Conservation (phyloP, 1,140 invertebrate genomes). For the Papilio helenus region DNA sequence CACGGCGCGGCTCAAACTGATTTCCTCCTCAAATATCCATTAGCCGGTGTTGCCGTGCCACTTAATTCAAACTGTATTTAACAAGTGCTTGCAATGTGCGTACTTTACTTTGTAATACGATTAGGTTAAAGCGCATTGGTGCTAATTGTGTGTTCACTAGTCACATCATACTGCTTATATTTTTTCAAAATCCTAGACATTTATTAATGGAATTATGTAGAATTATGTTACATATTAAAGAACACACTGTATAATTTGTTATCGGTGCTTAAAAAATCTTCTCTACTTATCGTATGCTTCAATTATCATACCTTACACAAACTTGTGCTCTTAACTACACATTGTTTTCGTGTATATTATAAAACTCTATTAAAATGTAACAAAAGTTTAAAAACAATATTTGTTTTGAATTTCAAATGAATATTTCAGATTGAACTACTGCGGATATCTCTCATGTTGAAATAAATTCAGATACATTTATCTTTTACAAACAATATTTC, state of each 20-base stretch:
- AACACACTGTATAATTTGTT: too few species aligned
- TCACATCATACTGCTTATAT: not conserved
- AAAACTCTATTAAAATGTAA: not conserved
- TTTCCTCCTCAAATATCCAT: conserved; percentile 78
- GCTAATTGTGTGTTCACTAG: not conserved
- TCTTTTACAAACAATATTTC: not conserved
- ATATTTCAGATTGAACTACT: not conserved
- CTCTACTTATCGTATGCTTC: not conserved
- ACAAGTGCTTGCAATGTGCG: conserved; percentile 23
- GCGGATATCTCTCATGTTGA: conserved; percentile 44
- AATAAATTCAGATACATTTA: conserved; percentile 55
- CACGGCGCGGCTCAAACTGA: conserved; percentile 67
- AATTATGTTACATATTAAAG: too few species aligned
- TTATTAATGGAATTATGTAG: too few species aligned
- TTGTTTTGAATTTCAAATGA: not conserved
- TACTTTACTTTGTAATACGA: conserved; percentile 15
- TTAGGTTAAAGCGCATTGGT: not conserved
- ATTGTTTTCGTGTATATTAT: too few species aligned
- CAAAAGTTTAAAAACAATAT: conserved; percentile 4
- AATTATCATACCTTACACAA: too few species aligned
- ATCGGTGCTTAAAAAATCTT: too few species aligned
- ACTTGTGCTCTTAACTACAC: too few species aligned
- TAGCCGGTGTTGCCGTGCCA: conserved; percentile 72
- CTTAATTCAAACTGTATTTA: conserved; percentile 50
- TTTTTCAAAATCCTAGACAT: too few species aligned